Evolutionary conservation across 2,888 invertebrate genomes (phyloP).

Genomic region (Periphyllus acericola): DNA sequence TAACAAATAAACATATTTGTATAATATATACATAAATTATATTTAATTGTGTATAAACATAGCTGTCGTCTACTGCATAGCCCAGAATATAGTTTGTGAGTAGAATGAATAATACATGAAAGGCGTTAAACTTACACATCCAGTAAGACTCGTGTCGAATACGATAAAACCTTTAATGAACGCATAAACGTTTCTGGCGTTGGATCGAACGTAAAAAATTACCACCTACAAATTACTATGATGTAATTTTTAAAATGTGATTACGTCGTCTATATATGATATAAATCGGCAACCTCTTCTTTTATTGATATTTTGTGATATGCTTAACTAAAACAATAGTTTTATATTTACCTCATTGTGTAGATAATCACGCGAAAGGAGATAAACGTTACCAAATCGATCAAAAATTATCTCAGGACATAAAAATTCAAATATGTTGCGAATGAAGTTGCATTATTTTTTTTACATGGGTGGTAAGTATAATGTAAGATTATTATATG

Average conservation of each 20-base stretch:
- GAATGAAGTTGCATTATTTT: constrained; percentile 64
- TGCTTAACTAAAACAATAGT: too few relatives aligned
- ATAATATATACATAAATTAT: too few relatives aligned
- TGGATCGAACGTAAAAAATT: constrained; percentile 13
- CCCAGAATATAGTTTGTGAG: not conserved
- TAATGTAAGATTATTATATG: too few relatives aligned
- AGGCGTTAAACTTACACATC: not conserved
- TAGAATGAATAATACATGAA: not conserved
- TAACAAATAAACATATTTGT: not conserved
- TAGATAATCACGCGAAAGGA: too few relatives aligned
- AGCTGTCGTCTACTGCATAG: too few relatives aligned
- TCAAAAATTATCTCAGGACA: too few relatives aligned
- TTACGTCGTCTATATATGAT: too few relatives aligned
- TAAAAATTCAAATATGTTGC: constrained; percentile 46
- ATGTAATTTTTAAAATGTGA: too few relatives aligned
- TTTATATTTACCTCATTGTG: too few relatives aligned
- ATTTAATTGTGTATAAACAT: not conserved
- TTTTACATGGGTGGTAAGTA: constrained; percentile 63
- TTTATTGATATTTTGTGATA: too few relatives aligned
- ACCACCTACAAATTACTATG: not conserved
- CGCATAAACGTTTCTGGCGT: not conserved
- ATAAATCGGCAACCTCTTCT: too few relatives aligned
- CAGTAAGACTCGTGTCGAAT: not conserved
- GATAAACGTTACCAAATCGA: too few relatives aligned
- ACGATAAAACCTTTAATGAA: constrained; percentile 26